Evolutionary conservation across 2,888 invertebrate genomes (phyloP).

Genomic region (Smittia sp.): DNA sequence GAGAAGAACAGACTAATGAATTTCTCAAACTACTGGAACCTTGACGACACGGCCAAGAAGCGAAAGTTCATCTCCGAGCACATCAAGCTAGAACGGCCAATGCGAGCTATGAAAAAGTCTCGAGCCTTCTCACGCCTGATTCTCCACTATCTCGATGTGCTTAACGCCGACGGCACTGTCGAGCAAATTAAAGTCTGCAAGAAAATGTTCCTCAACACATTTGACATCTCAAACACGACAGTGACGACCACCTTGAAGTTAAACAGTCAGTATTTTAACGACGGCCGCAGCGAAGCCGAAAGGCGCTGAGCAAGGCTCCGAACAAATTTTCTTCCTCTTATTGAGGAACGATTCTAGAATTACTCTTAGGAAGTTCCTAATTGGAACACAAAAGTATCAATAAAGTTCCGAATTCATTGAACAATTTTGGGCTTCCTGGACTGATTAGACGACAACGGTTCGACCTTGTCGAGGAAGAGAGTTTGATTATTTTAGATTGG

Average conservation of each 20-base stretch:
- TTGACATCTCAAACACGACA: conserved; percentile 21
- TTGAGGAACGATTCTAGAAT: no score
- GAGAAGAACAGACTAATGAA: conserved; percentile 29
- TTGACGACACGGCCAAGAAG: conserved; percentile 9
- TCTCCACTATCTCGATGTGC: conserved; percentile 6
- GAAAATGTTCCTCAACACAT: conserved; percentile 29
- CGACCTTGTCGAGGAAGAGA: no score
- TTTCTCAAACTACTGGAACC: conserved; percentile 24
- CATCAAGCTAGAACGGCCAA: conserved; percentile 5
- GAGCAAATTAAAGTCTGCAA: conserved; percentile 29
- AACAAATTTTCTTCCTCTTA: neutral
- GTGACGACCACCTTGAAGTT: conserved; percentile 24
- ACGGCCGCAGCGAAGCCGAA: neutral
- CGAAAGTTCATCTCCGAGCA: conserved; percentile 30
- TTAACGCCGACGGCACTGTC: conserved; percentile 6
- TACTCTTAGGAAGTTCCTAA: no score
- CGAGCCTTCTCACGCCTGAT: conserved; percentile 25
- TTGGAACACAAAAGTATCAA: no score
- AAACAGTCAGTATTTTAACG: conserved; percentile 17
- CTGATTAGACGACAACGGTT: no score
- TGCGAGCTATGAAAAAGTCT: conserved; percentile 27
- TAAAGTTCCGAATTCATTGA: no score
- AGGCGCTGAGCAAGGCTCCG: neutral
- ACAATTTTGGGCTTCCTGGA: no score
- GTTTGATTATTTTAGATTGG: no score